These are phyloP conservation scores for Aradophagus sp. DNA, from an alignment of 1,140 invertebrate species.

Conservation along the genomic window DNA sequence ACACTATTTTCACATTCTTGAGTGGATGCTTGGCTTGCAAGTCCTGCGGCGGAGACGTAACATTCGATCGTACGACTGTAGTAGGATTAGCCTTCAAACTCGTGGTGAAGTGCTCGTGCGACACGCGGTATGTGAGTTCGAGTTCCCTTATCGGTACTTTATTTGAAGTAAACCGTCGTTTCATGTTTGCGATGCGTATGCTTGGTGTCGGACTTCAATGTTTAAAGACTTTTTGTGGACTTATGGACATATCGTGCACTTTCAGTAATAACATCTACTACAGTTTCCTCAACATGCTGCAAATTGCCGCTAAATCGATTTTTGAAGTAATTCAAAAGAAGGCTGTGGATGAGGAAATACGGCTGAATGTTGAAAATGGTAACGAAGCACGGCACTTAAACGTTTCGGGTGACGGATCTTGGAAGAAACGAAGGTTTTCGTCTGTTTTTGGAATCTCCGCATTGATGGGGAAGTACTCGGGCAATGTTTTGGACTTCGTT, in stretches of 20 bases:
- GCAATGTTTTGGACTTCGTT: constrained; percentile 10
- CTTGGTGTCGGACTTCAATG: constrained; percentile 14
- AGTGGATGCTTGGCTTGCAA: constrained; percentile 25
- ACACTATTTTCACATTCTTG: constrained; percentile 12
- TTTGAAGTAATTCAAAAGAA: constrained; percentile 15
- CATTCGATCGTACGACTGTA: constrained; percentile 9
- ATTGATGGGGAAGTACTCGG: constrained; percentile 7
- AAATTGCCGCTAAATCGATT: constrained; percentile 16
- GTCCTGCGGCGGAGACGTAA: constrained; percentile 15
- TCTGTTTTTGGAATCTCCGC: constrained; percentile 2
- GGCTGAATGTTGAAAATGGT: constrained; percentile 11
- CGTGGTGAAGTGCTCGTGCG: constrained; percentile 18
- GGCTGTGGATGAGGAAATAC: constrained; percentile 15
- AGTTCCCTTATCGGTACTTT: constrained; percentile 9
- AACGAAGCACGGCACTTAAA: constrained; percentile 8
- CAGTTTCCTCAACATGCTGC: constrained; percentile 7
- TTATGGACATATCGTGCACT: constrained; percentile 19
- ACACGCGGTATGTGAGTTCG: constrained; percentile 10
- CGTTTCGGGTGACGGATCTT: constrained; percentile 19
- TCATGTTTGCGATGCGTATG: constrained; percentile 20
- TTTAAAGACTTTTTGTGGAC: constrained; percentile 11
- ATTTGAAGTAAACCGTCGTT: constrained; percentile 19
- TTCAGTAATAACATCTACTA: constrained; percentile 11
- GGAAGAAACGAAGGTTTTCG: constrained; percentile 18
- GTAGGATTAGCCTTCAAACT: constrained; percentile 18